Evolutionary conservation across 2,797 vertebrate species (phyloP).

Genomic region (Myotis daubentonii): DNA sequence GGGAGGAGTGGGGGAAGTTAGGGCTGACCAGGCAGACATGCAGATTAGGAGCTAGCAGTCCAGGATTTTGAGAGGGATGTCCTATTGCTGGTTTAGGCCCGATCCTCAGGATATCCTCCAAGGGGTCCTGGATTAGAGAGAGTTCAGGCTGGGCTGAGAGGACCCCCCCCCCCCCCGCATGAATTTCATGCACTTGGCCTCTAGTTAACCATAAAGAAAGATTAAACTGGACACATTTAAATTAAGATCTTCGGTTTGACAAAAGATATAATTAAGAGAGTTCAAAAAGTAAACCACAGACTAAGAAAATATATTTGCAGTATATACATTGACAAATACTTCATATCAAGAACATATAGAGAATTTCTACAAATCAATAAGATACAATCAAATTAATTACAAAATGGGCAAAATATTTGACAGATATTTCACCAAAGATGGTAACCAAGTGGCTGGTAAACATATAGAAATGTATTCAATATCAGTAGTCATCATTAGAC

Average conservation of each 20-base stretch:
- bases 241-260: neutral
- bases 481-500: neutral
- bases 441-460: neutral
- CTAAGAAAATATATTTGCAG: neutral
- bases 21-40: too few species aligned
- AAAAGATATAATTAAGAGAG: neutral
- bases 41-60: too few species aligned
- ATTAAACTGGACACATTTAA: neutral
- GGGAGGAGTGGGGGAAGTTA: too few species aligned
- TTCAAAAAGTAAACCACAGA: neutral
- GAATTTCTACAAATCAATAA: neutral
- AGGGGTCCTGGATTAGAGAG: too few species aligned
- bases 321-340: neutral
- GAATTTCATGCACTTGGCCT: too few species aligned
- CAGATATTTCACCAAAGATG: neutral
- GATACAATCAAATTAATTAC: neutral
- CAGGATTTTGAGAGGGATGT: too few species aligned
- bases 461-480: neutral
- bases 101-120: too few species aligned
- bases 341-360: neutral
- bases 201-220: neutral
- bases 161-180: too few species aligned
- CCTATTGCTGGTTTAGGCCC: too few species aligned
- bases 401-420: neutral
- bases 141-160: too few species aligned